Base-by-base conservation (phyloP, 1,140 invertebrate genomes). In the Lepidurus packardi region DNA sequence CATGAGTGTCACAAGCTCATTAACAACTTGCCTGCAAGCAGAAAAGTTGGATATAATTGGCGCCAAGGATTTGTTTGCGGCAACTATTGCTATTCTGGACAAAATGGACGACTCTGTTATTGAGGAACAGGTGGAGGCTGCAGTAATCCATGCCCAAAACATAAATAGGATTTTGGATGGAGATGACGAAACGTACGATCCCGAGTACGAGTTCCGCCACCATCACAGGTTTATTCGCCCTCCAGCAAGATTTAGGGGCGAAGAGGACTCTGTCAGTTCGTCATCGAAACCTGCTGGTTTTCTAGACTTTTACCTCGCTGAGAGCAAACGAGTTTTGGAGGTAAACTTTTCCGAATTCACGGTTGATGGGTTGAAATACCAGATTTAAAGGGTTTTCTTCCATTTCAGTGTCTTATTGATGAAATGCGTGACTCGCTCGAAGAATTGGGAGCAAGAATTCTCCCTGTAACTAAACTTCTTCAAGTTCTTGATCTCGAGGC, bases 31-130 rank as follows among this genome's bases (percentile, higher is more conserved):
- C 24, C 16, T 75, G 24, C 25, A 75, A 75, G 74, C 24, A 75
- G 42, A 43, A 43, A 21, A 76, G 8, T 44, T 76, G 43, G 75
- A 76, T 42, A 76, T 76, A 24, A 44, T 76, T 13, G 42, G 75
- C 42, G 42, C 75, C 7, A 24, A 21, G 34, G 21, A 76, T 41
- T 43, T 76, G 75, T 24, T 76, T 41, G 21, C 34, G 21, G 75
- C 73, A 25, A 74, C 73, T 25, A 74, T 74, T 74, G 73, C 73
- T 74, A 42, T 74, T 5, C 25, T 74, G 10, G 41, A 74, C 6
- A 74, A 13, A 11, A 74, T 25, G 25, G 41, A 74, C 73, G 73
- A 74, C 6, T 34, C 25, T 42, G 73, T 13, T 13, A 25, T 74
- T 10, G 73, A 13, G 25, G 73, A 42, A 34, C 73, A 74, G 41